phyloP scores from a whole-genome alignment of 2,888 invertebrate genomes.

The Pristionchus maxplancki region DNA sequence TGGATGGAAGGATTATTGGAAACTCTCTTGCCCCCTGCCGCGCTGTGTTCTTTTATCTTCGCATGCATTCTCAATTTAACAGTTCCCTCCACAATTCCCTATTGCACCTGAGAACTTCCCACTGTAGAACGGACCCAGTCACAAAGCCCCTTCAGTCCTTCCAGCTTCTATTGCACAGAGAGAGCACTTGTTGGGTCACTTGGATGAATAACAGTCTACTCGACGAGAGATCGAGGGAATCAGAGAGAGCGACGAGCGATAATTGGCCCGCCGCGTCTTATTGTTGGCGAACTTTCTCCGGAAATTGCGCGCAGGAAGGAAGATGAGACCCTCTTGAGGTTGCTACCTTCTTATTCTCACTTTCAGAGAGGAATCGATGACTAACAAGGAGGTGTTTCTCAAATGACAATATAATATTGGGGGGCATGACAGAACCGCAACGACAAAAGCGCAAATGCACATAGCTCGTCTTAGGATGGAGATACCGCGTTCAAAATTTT shows the following conservation, averaged over 20 bases:
- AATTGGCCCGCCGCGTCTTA: constrained; percentile 24
- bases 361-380: background rate
- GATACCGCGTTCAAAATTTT: too few relatives aligned
- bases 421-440: too few relatives aligned
- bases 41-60: background rate
- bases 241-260: constrained; percentile 7
- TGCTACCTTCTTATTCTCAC: background rate
- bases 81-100: background rate
- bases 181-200: background rate
- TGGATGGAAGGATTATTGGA: background rate
- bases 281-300: constrained; percentile 42
- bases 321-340: constrained; percentile 25
- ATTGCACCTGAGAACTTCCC: background rate
- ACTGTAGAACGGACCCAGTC: background rate
- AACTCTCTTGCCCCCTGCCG: constrained; percentile 12
- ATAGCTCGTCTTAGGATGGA: too few relatives aligned
- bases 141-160: constrained; percentile 8
- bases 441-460: too few relatives aligned
- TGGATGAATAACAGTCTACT: constrained; percentile 11
- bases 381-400: background rate
- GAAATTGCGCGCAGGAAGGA: constrained; percentile 32
- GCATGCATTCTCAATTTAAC: background rate
- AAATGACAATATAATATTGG: too few relatives aligned
- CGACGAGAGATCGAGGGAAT: background rate
- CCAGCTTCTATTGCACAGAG: background rate